Evolutionary conservation across 2,797 vertebrate genomes (phyloP).

Genomic region (Gadopsis bispinosus): DNA sequence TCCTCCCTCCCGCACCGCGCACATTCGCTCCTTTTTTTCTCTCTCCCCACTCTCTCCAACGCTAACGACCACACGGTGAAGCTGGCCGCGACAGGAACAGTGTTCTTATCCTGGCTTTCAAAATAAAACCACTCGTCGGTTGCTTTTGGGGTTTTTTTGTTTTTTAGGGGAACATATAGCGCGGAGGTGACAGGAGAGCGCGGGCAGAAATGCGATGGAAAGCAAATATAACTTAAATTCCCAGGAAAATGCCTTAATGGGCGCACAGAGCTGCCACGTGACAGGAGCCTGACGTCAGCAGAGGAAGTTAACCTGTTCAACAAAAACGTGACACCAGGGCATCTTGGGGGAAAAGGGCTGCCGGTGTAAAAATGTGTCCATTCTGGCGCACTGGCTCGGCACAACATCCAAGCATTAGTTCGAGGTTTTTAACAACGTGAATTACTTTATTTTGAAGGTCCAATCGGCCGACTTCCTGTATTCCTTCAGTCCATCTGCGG

Average conservation of each 20-base stretch:
- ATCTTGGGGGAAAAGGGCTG: neutral
- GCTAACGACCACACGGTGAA: constrained; percentile 69
- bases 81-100: rapidly evolving
- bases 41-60: constrained; percentile 65
- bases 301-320: rapidly evolving
- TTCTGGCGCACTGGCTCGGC: neutral
- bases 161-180: neutral
- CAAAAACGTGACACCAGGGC: neutral
- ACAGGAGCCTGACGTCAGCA: too few species aligned
- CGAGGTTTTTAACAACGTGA: neutral
- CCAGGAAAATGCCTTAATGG: neutral
- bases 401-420: too few species aligned
- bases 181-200: too few species aligned
- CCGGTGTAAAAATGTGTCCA: neutral
- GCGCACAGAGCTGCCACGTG: too few species aligned
- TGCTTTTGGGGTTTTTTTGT: too few species aligned
- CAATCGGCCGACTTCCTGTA: constrained; percentile 35
- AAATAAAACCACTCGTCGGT: constrained; percentile 52
- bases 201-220: rapidly evolving
- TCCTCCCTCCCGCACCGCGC: constrained; percentile 76
- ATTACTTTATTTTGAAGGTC: constrained; percentile 63
- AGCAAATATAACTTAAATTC: neutral
- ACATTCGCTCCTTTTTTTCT: constrained; percentile 73
- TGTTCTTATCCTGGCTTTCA: constrained; percentile 51
- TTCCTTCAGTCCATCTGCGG: neutral